A percentile compares a stretch with the other conserved stretches of the same genome.
These are phyloP conservation scores for Amphipoea oculea DNA, from an alignment of 2,888 invertebrate genomes.

Conservation along the genomic window DNA sequence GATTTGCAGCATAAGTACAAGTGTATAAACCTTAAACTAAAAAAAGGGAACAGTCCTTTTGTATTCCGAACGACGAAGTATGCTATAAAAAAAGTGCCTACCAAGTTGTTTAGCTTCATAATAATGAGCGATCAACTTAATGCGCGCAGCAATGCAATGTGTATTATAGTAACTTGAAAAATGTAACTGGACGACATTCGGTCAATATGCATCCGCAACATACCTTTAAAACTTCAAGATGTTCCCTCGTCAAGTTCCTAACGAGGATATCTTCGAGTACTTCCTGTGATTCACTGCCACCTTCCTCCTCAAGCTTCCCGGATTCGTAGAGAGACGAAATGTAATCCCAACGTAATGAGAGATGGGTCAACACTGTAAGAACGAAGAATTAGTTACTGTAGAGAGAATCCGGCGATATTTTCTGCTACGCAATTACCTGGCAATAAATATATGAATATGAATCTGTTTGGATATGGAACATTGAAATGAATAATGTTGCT, in stretches of 20 bases:
- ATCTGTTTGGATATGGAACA: background rate
- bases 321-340: constrained; percentile 94
- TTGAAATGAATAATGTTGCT: background rate
- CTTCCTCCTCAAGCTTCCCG: constrained; percentile 94
- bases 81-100: too few species aligned
- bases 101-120: too few species aligned
- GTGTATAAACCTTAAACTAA: background rate
- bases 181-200: too few species aligned
- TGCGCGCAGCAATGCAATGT: background rate
- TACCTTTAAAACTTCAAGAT: constrained; percentile 95
- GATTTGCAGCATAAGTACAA: background rate
- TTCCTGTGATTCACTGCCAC: constrained; percentile 94
- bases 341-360: constrained; percentile 95
- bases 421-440: background rate
- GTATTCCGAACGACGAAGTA: too few species aligned
- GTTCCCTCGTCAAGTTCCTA: constrained; percentile 96
- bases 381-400: background rate
- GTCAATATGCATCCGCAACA: constrained; percentile 13
- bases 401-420: background rate
- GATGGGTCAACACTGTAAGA: constrained; percentile 91
- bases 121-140: background rate
- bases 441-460: too few species aligned
- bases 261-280: constrained; percentile 96
- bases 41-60: too few species aligned
- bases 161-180: too few species aligned